Percentiles rank a stretch among this genome's conserved stretches.
Evolutionary conservation across 1,140 invertebrate species (phyloP).

Genomic region (Aleiodes sp.): DNA sequence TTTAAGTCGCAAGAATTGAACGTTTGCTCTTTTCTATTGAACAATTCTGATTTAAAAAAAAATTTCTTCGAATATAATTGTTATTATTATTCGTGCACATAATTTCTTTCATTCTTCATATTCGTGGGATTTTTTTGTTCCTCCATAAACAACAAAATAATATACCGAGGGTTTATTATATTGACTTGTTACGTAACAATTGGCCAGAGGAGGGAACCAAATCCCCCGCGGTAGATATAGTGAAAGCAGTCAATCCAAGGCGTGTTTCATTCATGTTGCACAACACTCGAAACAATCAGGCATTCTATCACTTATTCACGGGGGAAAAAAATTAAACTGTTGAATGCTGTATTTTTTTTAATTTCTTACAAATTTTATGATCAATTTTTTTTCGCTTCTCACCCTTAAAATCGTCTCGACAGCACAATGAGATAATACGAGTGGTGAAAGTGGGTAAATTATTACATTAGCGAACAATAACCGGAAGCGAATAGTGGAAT

Average conservation of each 20-base stretch:
- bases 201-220: slow-evolving; percentile 47
- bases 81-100: too few relatives aligned
- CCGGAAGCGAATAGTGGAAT: slow-evolving; percentile 11
- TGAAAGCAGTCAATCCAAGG: slow-evolving; percentile 54
- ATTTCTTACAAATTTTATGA: not conserved
- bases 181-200: slow-evolving; percentile 48
- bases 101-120: too few relatives aligned
- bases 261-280: slow-evolving; percentile 29
- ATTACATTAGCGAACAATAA: not conserved
- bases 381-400: not conserved
- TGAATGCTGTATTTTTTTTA: not conserved
- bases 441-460: slow-evolving; percentile 1
- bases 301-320: not conserved
- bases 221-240: slow-evolving; percentile 49
- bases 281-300: slow-evolving; percentile 26
- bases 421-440: not conserved
- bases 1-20: too few relatives aligned
- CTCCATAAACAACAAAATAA: not conserved
- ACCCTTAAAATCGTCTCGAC: not conserved
- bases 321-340: not conserved
- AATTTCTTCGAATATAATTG: too few relatives aligned
- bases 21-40: too few relatives aligned
- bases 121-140: too few relatives aligned
- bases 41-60: too few relatives aligned
- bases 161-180: slow-evolving; percentile 22